Evolutionary conservation across 1,140 invertebrate genomes (phyloP), one percentile per base, ranked within the genome.

Genomic region (Archivesica marissinica): DNA sequence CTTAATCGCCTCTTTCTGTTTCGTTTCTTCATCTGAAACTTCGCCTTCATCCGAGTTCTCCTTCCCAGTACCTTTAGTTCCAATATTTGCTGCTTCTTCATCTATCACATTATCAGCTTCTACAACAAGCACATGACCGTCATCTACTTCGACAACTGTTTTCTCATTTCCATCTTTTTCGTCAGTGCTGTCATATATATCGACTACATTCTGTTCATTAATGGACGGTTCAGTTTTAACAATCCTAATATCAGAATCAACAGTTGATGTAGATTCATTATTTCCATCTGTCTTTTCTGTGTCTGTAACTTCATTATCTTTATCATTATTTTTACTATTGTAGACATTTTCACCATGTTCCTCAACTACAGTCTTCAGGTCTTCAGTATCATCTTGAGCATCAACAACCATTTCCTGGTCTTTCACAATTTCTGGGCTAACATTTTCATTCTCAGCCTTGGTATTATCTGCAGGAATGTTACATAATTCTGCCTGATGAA

Each of bases 331-430:
- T 44, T 59, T 39, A 56, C 15, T 28, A 25, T 9, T 41, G 11
- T n/a, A n/a, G n/a, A n/a, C n/a, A n/a, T n/a, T n/a, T n/a, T n/a
- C n/a, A n/a, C n/a, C n/a, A n/a, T n/a, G n/a, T n/a, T n/a, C n/a
- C n/a, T n/a, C n/a, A n/a, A n/a, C n/a, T n/a, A n/a, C n/a, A n/a
- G n/a, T 54, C 59, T 38, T 30, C 54, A 39, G 44, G 39, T 41
- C 54, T 54, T 28, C 78, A 20, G 54, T 81, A 28, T 47, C 76
- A 52, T 77, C 81, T 3, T 80, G 72, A 13, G 64, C 74, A 30
- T 72, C 64, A 25, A 61, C 59, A 13, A 52, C 78, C 11, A 30
- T 33, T 59, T 13, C 72, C 20, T 28, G 66, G 7, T 76, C 68
- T 75, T 20, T 35, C 25, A 3, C 38, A 7, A 9, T 30, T 54